Conservation (phyloP, 2,113 vertebrate species). For the Lasiurus cinereus region DNA sequence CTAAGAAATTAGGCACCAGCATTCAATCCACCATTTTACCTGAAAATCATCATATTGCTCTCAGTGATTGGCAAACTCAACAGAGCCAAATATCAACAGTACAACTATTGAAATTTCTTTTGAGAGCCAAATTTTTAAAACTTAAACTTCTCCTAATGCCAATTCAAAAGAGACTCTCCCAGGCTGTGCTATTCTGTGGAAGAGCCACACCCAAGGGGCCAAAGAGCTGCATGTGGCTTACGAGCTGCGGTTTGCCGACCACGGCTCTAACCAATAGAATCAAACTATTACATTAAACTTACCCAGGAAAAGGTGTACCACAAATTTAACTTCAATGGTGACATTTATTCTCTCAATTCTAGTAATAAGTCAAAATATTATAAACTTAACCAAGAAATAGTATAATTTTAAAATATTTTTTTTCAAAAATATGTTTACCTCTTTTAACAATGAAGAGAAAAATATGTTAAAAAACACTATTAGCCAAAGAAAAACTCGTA, state of each 20-base stretch:
- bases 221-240: too few relatives aligned
- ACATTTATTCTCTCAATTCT: background rate
- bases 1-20: background rate
- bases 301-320: background rate
- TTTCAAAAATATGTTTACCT: background rate
- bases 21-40: background rate
- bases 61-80: too few relatives aligned
- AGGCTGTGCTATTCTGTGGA: too few relatives aligned
- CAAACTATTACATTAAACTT: background rate
- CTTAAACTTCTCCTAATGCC: too few relatives aligned
- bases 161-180: too few relatives aligned
- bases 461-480: background rate
- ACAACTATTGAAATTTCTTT: too few relatives aligned
- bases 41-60: background rate
- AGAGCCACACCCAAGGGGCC: too few relatives aligned
- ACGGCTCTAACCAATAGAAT: background rate
- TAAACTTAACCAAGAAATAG: background rate
- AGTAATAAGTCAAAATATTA: background rate
- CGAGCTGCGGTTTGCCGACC: too few relatives aligned
- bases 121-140: too few relatives aligned
- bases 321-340: background rate
- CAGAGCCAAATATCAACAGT: too few relatives aligned
- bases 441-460: background rate
- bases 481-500: background rate
- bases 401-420: background rate